Evolutionary conservation across 2,888 invertebrate genomes (phyloP).

Genomic region (Conomelus anceps): DNA sequence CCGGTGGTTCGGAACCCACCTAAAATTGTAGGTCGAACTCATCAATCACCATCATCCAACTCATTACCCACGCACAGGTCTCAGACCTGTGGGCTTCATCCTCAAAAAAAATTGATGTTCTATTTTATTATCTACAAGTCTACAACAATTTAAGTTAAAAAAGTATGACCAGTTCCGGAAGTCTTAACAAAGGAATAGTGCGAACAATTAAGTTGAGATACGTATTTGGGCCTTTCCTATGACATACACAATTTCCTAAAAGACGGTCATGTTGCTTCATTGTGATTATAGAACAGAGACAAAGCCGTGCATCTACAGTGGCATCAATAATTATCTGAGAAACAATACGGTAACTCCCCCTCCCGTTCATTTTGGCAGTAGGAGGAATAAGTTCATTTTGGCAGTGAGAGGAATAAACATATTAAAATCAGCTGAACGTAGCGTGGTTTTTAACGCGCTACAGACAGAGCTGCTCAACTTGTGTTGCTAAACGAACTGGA

Average conservation of each 20-base stretch:
- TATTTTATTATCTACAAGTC: no score
- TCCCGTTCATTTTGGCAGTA: background rate
- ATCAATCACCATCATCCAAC: no score
- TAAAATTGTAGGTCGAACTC: no score
- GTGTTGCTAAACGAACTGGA: background rate
- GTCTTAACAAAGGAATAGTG: background rate
- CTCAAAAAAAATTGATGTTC: no score
- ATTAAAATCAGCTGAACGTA: background rate
- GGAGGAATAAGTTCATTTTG: background rate
- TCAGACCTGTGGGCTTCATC: no score
- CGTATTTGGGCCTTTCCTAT: background rate
- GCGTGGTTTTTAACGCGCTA: background rate
- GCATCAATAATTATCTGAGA: background rate
- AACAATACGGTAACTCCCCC: background rate
- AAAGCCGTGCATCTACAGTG: background rate
- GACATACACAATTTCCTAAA: background rate
- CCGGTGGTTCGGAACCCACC: no score
- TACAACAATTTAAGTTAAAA: no score
- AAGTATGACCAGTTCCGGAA: background rate
- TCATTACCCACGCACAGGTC: no score
- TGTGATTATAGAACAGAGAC: background rate
- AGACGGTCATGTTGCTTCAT: background rate
- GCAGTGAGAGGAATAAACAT: background rate
- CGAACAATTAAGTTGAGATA: background rate
- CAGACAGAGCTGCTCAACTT: background rate